These are phyloP conservation scores for Campaea margaritaria DNA, from an alignment of 2,888 invertebrate genomes.

Conservation along the genomic window DNA sequence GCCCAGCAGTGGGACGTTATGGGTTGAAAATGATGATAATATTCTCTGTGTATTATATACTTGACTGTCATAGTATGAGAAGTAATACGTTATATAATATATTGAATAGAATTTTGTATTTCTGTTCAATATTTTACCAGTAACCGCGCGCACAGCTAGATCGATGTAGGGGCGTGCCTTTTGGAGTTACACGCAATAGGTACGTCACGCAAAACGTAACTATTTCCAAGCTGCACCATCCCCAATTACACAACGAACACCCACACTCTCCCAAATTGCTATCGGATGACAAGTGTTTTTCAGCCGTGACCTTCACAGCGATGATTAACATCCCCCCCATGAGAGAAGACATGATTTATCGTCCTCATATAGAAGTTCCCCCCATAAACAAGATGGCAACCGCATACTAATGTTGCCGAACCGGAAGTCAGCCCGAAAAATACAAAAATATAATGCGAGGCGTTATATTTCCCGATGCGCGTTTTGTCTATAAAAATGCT, in stretches of 20 bases:
- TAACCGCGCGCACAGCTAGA: neutral
- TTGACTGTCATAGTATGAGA: no score
- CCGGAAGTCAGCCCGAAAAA: slow-evolving; percentile 26
- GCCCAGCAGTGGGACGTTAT: no score
- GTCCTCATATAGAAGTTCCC: slow-evolving; percentile 37
- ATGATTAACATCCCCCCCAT: slow-evolving; percentile 43
- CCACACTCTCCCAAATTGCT: slow-evolving; percentile 24
- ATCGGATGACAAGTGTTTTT: slow-evolving; percentile 29
- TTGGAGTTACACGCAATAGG: slow-evolving; percentile 4
- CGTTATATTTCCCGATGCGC: slow-evolving; percentile 5
- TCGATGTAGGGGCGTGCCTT: neutral
- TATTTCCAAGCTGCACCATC: neutral
- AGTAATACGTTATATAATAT: no score
- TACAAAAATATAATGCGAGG: slow-evolving; percentile 18
- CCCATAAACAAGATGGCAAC: slow-evolving; percentile 38
- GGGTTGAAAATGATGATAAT: no score
- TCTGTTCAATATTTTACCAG: no score
- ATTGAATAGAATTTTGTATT: no score
- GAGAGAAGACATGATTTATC: slow-evolving; percentile 43
- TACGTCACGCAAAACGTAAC: slow-evolving; percentile 2
- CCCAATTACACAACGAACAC: slow-evolving; percentile 23
- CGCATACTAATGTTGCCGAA: slow-evolving; percentile 33
- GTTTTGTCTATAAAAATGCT: slow-evolving; percentile 36
- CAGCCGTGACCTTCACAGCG: slow-evolving; percentile 35
- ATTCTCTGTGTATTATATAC: no score